Percentiles rank a stretch among this genome's conserved stretches.
phyloP scores from a whole-genome alignment of 2,888 invertebrate genomes.

The Phanerotoma sp. region DNA sequence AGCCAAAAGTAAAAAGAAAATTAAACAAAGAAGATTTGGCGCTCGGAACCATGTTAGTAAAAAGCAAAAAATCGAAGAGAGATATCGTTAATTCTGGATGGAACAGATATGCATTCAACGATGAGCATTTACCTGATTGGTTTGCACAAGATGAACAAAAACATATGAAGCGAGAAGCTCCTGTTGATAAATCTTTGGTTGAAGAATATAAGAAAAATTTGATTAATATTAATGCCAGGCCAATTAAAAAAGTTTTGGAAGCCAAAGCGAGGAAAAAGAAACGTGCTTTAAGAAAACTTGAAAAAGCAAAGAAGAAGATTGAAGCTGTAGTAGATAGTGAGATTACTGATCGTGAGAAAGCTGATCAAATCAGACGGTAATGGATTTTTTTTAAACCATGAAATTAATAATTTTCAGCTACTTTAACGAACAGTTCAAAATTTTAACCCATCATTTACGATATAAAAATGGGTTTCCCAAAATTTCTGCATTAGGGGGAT shows the following conservation, averaged over 20 bases:
- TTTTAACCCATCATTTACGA: too few species aligned
- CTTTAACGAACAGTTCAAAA: too few species aligned
- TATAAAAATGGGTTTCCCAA: too few species aligned
- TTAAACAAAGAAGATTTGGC: slow-evolving; percentile 88
- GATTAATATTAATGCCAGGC: slow-evolving; percentile 87
- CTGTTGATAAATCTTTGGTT: slow-evolving; percentile 83
- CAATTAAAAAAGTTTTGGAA: slow-evolving; percentile 97
- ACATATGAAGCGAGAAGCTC: slow-evolving; percentile 81
- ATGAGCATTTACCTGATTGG: slow-evolving; percentile 92
- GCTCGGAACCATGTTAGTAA: slow-evolving; percentile 85
- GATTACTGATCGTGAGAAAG: slow-evolving; percentile 90
- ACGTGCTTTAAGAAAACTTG: slow-evolving; percentile 80
- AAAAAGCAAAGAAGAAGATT: slow-evolving; percentile 93
- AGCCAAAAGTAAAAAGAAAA: slow-evolving; percentile 66
- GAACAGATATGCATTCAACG: slow-evolving; percentile 92
- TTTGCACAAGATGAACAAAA: slow-evolving; percentile 91
- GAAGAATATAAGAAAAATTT: slow-evolving; percentile 82
- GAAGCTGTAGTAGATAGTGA: slow-evolving; percentile 93
- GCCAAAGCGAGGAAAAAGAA: slow-evolving; percentile 98
- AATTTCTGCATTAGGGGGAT: too few species aligned
- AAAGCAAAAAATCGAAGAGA: slow-evolving; percentile 86
- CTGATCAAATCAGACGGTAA: slow-evolving; percentile 85
- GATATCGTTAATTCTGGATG: slow-evolving; percentile 89
- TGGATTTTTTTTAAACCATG: slow-evolving; percentile 46
- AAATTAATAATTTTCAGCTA: too few species aligned